A percentile compares a stretch with the other conserved stretches of the same genome.
phyloP scores from a whole-genome alignment of 2,888 invertebrate genomes.

The Cabera pusaria region DNA sequence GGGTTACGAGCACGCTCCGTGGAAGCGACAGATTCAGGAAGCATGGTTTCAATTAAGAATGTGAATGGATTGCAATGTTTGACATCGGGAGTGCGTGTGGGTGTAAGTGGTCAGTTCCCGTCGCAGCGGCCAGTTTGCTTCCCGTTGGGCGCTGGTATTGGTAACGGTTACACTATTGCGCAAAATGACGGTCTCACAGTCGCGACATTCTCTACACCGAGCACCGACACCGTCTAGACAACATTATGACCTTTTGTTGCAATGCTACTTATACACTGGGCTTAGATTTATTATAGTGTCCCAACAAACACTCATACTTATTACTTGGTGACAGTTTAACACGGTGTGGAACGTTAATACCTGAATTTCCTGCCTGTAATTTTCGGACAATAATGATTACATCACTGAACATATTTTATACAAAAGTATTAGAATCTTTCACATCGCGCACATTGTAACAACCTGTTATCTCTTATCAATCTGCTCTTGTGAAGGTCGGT shows the following conservation, averaged over 20 bases:
- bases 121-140: slow-evolving; percentile 59
- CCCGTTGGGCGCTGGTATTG: slow-evolving; percentile 46
- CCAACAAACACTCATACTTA: too few relatives aligned
- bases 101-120: slow-evolving; percentile 29
- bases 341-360: too few relatives aligned
- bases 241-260: slow-evolving; percentile 29
- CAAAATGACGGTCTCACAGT: slow-evolving; percentile 46
- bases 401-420: too few relatives aligned
- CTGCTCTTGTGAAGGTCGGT: slow-evolving; percentile 76
- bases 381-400: too few relatives aligned
- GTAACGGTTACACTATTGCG: slow-evolving; percentile 48
- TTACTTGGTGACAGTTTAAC: too few relatives aligned
- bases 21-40: slow-evolving; percentile 58
- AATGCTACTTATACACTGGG: too few relatives aligned
- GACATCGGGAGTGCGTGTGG: slow-evolving; percentile 38
- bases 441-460: slow-evolving; percentile 29
- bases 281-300: too few relatives aligned
- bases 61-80: slow-evolving; percentile 49
- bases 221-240: slow-evolving; percentile 30
- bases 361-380: too few relatives aligned
- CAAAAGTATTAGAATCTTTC: slow-evolving; percentile 12
- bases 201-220: slow-evolving; percentile 27
- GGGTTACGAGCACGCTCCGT: slow-evolving; percentile 46
- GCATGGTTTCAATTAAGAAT: slow-evolving; percentile 50
- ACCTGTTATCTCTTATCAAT: slow-evolving; percentile 79